Percentiles rank a stretch among this genome's conserved stretches.
Conservation (phyloP, 2,888 invertebrate species). For the Limnephilus rhombicus region DNA sequence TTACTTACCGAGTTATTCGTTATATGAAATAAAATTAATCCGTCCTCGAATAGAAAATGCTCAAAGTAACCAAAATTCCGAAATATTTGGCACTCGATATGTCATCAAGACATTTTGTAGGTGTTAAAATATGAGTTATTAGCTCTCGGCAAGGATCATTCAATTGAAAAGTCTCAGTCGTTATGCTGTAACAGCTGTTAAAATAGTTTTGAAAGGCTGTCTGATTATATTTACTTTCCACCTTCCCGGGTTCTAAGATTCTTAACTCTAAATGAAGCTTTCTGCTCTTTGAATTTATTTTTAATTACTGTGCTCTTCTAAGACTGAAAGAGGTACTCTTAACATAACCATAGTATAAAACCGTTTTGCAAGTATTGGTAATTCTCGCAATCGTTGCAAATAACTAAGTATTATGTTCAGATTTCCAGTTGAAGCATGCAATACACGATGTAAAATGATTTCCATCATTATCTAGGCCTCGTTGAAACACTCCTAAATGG, state of each 20-base stretch:
- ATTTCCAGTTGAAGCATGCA: neutral
- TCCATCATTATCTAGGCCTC: neutral
- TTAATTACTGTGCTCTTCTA: neutral
- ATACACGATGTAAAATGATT: neutral
- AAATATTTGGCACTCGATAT: neutral
- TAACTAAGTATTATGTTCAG: neutral
- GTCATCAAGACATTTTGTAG: neutral
- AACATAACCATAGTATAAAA: too few relatives aligned
- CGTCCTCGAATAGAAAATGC: neutral
- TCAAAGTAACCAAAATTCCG: neutral
- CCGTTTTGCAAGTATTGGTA: neutral
- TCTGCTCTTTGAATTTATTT: neutral
- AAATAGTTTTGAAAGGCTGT: neutral
- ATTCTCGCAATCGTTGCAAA: neutral
- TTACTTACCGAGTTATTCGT: neutral
- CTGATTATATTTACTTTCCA: neutral
- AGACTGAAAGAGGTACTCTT: neutral
- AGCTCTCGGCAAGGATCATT: neutral
- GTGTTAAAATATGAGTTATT: neutral
- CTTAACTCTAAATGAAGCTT: neutral
- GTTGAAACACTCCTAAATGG: neutral
- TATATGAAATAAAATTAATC: neutral
- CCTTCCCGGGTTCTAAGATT: neutral
- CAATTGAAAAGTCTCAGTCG: neutral
- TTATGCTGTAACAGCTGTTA: neutral